Conservation (phyloP, 2,113 vertebrate species). For the Talpa occidentalis region DNA sequence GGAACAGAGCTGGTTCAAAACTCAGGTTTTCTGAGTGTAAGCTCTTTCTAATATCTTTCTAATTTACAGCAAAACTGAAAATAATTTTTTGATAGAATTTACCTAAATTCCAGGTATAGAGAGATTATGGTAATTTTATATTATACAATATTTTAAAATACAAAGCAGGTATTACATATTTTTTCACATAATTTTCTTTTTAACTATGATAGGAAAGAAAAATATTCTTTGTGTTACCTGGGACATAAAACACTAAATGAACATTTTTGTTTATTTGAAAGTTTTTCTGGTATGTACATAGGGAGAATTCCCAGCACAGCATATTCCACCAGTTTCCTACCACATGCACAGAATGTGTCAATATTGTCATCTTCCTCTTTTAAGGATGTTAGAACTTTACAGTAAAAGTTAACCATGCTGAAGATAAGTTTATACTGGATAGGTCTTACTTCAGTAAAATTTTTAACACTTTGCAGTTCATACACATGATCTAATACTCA, state of each 20-base stretch:
- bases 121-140: not conserved
- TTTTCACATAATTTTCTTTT: not conserved
- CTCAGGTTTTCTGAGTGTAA: not conserved
- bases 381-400: not conserved
- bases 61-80: constrained; percentile 33
- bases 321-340: not conserved
- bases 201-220: constrained; percentile 1
- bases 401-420: not conserved
- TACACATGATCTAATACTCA: constrained; percentile 82
- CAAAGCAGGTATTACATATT: not conserved
- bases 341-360: not conserved
- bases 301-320: not conserved
- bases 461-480: not conserved
- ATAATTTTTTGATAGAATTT: not conserved
- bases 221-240: not conserved
- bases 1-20: not conserved
- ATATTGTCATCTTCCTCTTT: not conserved
- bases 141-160: constrained; percentile 17
- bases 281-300: not conserved
- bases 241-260: not conserved
- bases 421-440: not conserved
- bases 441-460: not conserved
- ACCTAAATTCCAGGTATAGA: not conserved
- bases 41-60: not conserved
- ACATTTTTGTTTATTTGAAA: not conserved